Evolutionary conservation across 1,140 invertebrate genomes (phyloP), one percentile per base, ranked within the genome.

Genomic region (Trachymyrmex septentrionalis): DNA sequence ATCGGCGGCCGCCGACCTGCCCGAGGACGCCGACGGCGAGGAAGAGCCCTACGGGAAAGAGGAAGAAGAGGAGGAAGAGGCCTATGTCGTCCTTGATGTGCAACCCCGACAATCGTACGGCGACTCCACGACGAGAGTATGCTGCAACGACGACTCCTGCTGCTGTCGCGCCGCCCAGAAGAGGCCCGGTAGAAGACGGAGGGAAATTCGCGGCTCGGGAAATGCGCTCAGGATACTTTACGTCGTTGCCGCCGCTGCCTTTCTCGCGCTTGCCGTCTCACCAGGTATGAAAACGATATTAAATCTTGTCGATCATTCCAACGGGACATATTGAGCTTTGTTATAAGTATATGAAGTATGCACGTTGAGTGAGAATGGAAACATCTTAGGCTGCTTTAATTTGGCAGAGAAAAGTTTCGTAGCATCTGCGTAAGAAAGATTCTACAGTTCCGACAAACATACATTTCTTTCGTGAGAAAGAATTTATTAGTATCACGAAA

Each of bases 221-320:
- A 77, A 86, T 34, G 90, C 90, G 27, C 57, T 88, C 69, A 86
- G 90, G 89, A 91, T 91, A 91, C 59, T 91, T 55, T 59, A 91
- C 48, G 85, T 86, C 85, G 85, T 57, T 80, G 86, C 90, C 72
- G 89, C 89, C 77, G 90, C 85, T 87, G 89, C 89, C 87, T 91
- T 91, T 57, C 72, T 91, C 85, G 85, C 90, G 66, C 76, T 91
- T 50, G 89, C 89, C 66, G 87, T 91, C 53, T 91, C 90, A 30
- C 87, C 90, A 66, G 90, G 90, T 91, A 85, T 86, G 88, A 67
- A 24, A 64, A 63, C 34, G 14, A 61, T 34, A 4, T 73, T 24
- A 48, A 55, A 34, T 76, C 9, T 14, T 7, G 30, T 5, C 10
- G 34, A 77, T 34, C 30, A 6, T 38, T 19, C 19, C 30, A 55